A percentile compares a stretch with the other conserved stretches of the same genome.
phyloP scores from a whole-genome alignment of 2,888 invertebrate genomes.

The Lepidocyrtinus sp. region DNA sequence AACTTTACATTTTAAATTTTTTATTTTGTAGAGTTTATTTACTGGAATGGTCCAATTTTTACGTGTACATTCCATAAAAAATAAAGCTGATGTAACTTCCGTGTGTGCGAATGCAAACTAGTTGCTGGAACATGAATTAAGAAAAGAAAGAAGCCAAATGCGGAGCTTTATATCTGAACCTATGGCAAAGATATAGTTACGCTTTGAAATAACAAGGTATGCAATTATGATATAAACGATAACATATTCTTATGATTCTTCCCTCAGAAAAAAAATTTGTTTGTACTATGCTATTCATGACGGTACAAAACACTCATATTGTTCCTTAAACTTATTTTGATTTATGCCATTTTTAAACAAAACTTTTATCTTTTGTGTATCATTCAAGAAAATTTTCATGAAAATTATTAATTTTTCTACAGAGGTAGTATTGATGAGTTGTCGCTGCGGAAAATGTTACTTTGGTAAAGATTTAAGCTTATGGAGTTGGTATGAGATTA shows the following conservation, averaged over 20 bases:
- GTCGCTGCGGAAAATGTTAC: too few species aligned
- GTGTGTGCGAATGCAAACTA: neutral
- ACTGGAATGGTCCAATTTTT: conserved; percentile 23
- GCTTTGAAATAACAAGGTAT: neutral
- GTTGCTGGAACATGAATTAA: conserved; percentile 9
- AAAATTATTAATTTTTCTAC: too few species aligned
- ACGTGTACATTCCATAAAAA: conserved; percentile 16
- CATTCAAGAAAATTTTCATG: neutral
- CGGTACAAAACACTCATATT: neutral
- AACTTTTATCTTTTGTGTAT: neutral
- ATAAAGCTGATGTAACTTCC: conserved; percentile 25
- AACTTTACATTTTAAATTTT: too few species aligned
- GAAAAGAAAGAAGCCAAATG: conserved; percentile 13
- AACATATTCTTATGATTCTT: conserved; percentile 5
- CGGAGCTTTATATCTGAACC: conserved; percentile 1
- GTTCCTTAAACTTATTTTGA: neutral
- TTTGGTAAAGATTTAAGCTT: too few species aligned
- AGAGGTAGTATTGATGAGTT: too few species aligned
- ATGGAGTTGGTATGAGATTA: too few species aligned
- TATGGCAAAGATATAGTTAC: conserved; percentile 6
- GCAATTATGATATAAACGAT: neutral
- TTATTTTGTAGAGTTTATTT: neutral
- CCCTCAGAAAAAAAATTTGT: neutral
- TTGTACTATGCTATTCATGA: neutral
- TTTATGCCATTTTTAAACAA: neutral